A percentile compares a stretch with the other conserved stretches of the same genome.
phyloP scores from a whole-genome alignment of 2,888 invertebrate genomes.

The Melieria picta region DNA sequence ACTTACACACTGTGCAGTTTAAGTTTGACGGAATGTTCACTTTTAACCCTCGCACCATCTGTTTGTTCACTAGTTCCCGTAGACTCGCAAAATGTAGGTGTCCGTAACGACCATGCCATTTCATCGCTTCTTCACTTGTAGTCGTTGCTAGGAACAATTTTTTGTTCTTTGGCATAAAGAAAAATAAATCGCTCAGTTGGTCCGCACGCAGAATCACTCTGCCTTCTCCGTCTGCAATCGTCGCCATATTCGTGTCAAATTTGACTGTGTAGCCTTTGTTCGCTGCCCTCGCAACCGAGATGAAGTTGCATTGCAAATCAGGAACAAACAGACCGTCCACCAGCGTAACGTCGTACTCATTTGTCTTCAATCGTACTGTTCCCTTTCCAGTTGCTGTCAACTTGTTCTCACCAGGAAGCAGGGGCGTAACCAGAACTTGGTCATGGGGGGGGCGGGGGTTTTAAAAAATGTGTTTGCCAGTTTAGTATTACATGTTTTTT shows the following conservation, averaged over 20 bases:
- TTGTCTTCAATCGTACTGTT: conserved; percentile 1
- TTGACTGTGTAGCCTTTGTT: conserved; percentile 13
- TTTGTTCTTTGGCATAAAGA: neutral
- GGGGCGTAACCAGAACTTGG: too few relatives aligned
- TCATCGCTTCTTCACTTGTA: conserved; percentile 7
- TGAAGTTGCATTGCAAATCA: conserved; percentile 31
- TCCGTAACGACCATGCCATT: conserved; percentile 28
- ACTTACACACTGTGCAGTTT: conserved; percentile 24
- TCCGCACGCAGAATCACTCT: conserved; percentile 17
- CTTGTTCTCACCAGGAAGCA: conserved; percentile 23
- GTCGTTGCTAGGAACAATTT: conserved; percentile 1
- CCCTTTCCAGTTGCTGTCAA: conserved; percentile 31
- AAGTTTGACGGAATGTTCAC: conserved; percentile 7
- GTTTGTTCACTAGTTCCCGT: conserved; percentile 17
- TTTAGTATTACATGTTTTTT: too few relatives aligned
- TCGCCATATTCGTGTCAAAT: conserved; percentile 16
- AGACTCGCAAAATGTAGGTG: conserved; percentile 22
- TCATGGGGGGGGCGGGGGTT: too few relatives aligned
- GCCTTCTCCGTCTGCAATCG: conserved; percentile 16
- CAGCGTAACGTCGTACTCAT: conserved; percentile 15
- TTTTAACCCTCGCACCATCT: conserved; percentile 24
- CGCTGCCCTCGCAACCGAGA: conserved; percentile 26
- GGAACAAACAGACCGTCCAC: conserved; percentile 28
- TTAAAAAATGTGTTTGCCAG: too few relatives aligned
- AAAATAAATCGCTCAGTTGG: conserved; percentile 23